These are phyloP conservation scores for Parus major DNA, from an alignment of 2,113 vertebrate genomes.

Conservation along the genomic window DNA sequence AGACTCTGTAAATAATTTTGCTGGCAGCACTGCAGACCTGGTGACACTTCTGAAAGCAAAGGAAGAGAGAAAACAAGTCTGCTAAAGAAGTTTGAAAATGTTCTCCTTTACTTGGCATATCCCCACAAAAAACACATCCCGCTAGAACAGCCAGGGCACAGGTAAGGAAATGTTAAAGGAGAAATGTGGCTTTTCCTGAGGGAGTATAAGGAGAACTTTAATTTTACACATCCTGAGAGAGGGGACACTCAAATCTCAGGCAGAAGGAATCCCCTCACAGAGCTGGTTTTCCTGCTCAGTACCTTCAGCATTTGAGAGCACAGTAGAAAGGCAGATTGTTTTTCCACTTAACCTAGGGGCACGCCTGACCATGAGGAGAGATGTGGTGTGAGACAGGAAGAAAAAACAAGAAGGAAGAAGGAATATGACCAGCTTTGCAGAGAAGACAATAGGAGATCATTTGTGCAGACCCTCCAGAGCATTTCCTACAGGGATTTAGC, in stretches of 20 bases:
- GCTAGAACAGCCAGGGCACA: neutral
- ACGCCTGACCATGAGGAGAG: neutral
- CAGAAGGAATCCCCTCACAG: neutral
- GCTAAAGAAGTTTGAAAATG: neutral
- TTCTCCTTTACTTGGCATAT: neutral
- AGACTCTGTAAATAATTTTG: neutral
- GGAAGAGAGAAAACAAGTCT: neutral
- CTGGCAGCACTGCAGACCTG: neutral
- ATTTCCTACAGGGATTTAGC: neutral
- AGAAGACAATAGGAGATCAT: conserved; percentile 24
- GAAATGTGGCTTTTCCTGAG: neutral
- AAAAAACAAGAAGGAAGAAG: neutral
- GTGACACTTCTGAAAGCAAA: neutral
- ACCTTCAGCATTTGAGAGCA: neutral
- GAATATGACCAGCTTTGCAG: neutral
- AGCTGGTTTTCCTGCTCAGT: neutral
- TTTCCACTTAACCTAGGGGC: neutral
- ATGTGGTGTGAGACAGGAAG: conserved; percentile 16
- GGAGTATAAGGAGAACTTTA: neutral
- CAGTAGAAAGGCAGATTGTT: neutral
- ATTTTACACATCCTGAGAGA: neutral
- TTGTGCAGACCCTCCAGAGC: conserved; percentile 1
- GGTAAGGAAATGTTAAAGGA: neutral
- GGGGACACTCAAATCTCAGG: neutral
- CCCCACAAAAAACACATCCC: neutral